These are phyloP conservation scores for Scolopax rusticola DNA, from an alignment of 2,797 vertebrate species.

Conservation along the genomic window DNA sequence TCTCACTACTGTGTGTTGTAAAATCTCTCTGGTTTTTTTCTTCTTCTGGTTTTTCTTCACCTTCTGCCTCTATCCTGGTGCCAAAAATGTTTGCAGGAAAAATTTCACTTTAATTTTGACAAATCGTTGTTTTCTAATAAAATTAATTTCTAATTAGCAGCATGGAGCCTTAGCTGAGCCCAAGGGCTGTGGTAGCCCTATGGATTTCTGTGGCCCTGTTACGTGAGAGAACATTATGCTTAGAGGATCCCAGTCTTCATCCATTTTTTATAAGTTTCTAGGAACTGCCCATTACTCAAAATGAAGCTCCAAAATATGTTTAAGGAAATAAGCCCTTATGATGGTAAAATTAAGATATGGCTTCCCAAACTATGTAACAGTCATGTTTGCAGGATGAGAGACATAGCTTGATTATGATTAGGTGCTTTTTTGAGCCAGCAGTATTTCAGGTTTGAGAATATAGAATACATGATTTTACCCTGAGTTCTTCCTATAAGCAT, in stretches of 20 bases:
- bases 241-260: neutral
- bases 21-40: neutral
- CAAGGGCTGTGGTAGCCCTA: neutral
- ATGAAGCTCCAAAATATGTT: neutral
- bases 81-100: neutral
- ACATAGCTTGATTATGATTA: neutral
- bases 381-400: neutral
- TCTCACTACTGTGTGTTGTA: neutral
- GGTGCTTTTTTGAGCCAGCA: neutral
- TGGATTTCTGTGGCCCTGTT: accelerated
- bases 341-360: neutral
- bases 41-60: neutral
- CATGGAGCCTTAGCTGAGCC: neutral
- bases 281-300: neutral
- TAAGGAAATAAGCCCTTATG: neutral
- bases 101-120: neutral
- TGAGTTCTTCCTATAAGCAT: neutral
- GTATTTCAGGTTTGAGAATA: neutral
- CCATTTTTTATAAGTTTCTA: neutral
- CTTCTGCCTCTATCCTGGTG: neutral
- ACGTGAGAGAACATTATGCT: neutral
- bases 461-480: neutral
- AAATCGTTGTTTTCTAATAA: neutral
- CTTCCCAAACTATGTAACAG: neutral
- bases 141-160: neutral